Base-by-base conservation (phyloP, 2,888 invertebrate species). In the Criorhina ranunculi region DNA sequence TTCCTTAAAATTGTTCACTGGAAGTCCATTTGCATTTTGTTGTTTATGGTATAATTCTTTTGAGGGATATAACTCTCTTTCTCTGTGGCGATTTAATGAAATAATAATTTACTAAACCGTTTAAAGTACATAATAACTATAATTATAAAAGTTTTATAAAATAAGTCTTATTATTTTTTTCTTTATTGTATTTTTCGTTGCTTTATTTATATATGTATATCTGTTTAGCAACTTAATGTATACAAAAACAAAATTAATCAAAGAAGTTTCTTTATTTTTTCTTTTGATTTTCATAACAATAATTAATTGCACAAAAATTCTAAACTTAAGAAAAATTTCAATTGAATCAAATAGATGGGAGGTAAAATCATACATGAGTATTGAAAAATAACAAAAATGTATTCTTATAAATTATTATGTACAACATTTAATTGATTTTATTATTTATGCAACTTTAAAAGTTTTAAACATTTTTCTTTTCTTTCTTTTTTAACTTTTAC, bases 11-110 rank as follows among this genome's bases (percentile, higher is more conserved):
- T 40, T 42, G 46, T 87, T 90, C 90, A 90, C 90, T 90, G 90
- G 90, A 90, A 90, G 90, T 90, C 89, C 89, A 86, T 89, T 89
- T 88, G 89, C 87, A 88, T 89, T 88, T 88, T 87, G 88, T 88
- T 89, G 88, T 86, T 81, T n/a, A n/a, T n/a, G n/a, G 4, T 24
- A 4, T 24, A 51, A 60, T 19, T 19, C 15, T 46, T 55, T 35
- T 55, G 57, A 55, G 53, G 33, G 49, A 49, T 42, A 40, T 55
- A 6, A 53, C 46, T 73, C n/a, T 11, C 17, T 69, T 66, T 35
- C 49, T 44, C 17, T 44, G 42, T 55, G 42, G 17, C 44, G 42
- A 64, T 59, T 70, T 64, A 69, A 33, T 49, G 17, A 64, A 57
- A 42, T 11, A 53, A 53, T 66, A 62, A 17, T 72, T 83, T 62